Evolutionary conservation across 1,140 invertebrate genomes (phyloP).

Genomic region (Leguminivora glycinivorella): DNA sequence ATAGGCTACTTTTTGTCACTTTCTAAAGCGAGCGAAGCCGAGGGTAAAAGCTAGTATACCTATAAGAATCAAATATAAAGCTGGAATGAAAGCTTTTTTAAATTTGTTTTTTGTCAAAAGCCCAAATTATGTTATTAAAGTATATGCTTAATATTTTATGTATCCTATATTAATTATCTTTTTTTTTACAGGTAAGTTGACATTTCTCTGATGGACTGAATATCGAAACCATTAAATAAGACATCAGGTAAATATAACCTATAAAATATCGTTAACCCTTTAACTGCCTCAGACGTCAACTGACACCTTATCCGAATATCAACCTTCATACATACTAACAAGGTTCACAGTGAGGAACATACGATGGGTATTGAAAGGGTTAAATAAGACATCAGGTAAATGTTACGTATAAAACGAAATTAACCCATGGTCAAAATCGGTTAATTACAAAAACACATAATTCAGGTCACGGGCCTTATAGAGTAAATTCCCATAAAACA

Average conservation of each 20-base stretch:
- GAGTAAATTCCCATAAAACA: constrained; percentile 15
- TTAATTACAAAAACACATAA: constrained; percentile 25
- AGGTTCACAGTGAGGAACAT: no score
- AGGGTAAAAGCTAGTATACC: no score
- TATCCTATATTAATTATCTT: neutral
- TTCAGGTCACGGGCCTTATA: constrained; percentile 4
- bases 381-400: constrained; percentile 11
- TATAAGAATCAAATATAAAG: no score
- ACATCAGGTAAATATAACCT: neutral
- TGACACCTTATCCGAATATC: no score
- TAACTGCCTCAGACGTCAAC: no score
- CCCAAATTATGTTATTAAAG: no score
- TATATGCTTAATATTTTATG: neutral
- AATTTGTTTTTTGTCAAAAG: no score
- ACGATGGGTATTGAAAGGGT: no score
- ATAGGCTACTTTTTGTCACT: no score
- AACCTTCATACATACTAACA: no score
- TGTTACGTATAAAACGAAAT: neutral
- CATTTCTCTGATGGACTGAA: constrained; percentile 1
- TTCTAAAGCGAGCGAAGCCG: no score
- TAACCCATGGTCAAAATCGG: neutral
- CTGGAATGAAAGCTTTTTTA: no score
- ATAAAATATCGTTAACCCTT: neutral
- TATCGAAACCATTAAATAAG: constrained; percentile 9
- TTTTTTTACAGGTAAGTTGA: constrained; percentile 19